Base-by-base conservation (phyloP, 2,797 vertebrate species). In the Orientallactaga sibirica region DNA sequence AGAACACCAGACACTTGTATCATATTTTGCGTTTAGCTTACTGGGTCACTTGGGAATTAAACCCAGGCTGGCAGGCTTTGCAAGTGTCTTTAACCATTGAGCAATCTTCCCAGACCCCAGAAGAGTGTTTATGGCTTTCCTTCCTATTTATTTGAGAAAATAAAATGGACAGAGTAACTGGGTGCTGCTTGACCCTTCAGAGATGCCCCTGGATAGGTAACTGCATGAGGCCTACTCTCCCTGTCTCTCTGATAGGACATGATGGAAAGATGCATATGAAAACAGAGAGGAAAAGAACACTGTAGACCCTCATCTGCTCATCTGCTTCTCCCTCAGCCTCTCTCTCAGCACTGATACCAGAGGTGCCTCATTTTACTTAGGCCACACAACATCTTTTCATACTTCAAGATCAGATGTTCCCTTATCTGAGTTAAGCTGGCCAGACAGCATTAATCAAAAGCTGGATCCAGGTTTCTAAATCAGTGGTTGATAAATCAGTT, bases 121-220 rank as follows among this genome's bases (percentile, higher is more conserved):
- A 58, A 58, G 55, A 58, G 11, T 58, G 55, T 58, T 58, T 58
- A 58, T 58, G 27, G 85, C 29, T 85, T 37, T 73, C 33, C 15
- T 90, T 88, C 41, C 76, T 93, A 67, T 64, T 75, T 33, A 68
- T 55, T 52, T 78, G 64, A 90, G 61, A 71, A 92, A 94, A 88
- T n/a, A 93, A 84, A 96, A 37, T 3, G 76, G 55, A 37, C 43
- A 77, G 83, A 78, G 27, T 71, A 90, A 85, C 0, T 87, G 8
- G 27, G 27, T 66, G 2, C 79, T 88, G 33, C 37, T 14, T 48
- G 80, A 82, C 29, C 4, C 19, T 74, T 83, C 71, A 71, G 43
- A 62, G 43, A 83, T 2, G 33, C 14, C 66, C 52, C 70, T 76
- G 52, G 41, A 92, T 83, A 71, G 70, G 27, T 24, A 80, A 58